Evolutionary conservation across 2,888 invertebrate genomes (phyloP).

Genomic region (Maniola hyperantus): DNA sequence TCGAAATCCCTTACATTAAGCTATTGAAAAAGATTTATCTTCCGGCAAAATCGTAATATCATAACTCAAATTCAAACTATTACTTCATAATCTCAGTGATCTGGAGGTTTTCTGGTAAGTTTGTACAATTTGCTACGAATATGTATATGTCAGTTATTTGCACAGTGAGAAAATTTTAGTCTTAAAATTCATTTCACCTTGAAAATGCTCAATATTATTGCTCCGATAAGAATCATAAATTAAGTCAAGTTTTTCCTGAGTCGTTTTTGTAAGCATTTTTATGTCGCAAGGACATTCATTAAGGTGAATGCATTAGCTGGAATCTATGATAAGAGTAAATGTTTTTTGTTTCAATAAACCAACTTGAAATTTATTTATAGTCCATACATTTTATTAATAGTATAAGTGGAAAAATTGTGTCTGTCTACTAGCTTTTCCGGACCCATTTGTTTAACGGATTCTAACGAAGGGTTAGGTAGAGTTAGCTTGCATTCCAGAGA

Average conservation of each 20-base stretch:
- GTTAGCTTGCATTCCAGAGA: no score
- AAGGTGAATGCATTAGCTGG: no score
- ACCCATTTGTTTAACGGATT: no score
- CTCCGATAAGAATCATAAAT: slow-evolving; percentile 4
- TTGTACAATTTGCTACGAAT: neutral
- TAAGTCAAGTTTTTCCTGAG: neutral
- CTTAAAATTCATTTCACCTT: neutral
- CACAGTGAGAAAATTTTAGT: neutral
- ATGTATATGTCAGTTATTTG: neutral
- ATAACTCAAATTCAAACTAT: neutral
- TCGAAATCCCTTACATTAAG: slow-evolving; percentile 25
- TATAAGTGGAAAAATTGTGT: no score
- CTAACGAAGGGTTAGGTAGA: no score
- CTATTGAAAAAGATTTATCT: slow-evolving; percentile 25
- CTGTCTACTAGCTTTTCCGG: no score
- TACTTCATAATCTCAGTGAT: neutral
- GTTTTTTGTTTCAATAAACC: no score
- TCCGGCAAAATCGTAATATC: slow-evolving; percentile 4
- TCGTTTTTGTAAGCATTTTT: neutral
- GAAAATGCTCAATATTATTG: slow-evolving; percentile 1
- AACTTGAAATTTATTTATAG: no score
- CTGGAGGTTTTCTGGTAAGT: slow-evolving; percentile 23
- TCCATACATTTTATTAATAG: no score
- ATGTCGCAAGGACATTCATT: no score
- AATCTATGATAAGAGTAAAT: no score